Conservation (phyloP, 2,797 vertebrate species). For the Numenius phaeopus region DNA sequence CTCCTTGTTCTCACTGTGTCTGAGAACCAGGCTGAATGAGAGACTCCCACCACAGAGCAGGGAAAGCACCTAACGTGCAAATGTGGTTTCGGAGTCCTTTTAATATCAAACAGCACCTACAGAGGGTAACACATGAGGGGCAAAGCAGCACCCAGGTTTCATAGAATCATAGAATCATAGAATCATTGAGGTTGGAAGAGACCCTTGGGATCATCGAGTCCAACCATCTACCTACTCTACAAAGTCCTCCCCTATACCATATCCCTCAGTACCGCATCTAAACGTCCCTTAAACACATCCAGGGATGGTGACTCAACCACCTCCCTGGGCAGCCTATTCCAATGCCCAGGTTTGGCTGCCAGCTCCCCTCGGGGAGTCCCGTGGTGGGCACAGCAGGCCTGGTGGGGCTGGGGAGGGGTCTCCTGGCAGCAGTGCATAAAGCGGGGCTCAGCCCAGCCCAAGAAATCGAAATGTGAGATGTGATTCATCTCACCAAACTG, state of each 20-base stretch:
- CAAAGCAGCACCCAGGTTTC: not conserved
- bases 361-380: not conserved
- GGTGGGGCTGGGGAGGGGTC: no score
- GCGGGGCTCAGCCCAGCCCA: not conserved
- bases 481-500: not conserved
- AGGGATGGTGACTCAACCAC: no score
- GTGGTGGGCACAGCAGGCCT: rapidly evolving
- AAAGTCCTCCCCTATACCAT: no score
- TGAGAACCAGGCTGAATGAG: not conserved
- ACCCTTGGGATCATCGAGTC: no score
- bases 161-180: no score
- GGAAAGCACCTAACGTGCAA: constrained; percentile 1
- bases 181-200: no score
- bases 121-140: not conserved
- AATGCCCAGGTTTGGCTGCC: not conserved
- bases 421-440: not conserved
- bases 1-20: not conserved
- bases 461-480: not conserved
- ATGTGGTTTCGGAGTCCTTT: not conserved
- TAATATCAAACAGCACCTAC: not conserved
- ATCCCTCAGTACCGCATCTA: no score
- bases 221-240: no score
- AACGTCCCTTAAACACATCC: no score
- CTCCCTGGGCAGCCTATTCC: no score
- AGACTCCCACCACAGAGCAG: not conserved